Evolutionary conservation across 2,113 vertebrate species (phyloP).

Genomic region (Oryzias woworae): DNA sequence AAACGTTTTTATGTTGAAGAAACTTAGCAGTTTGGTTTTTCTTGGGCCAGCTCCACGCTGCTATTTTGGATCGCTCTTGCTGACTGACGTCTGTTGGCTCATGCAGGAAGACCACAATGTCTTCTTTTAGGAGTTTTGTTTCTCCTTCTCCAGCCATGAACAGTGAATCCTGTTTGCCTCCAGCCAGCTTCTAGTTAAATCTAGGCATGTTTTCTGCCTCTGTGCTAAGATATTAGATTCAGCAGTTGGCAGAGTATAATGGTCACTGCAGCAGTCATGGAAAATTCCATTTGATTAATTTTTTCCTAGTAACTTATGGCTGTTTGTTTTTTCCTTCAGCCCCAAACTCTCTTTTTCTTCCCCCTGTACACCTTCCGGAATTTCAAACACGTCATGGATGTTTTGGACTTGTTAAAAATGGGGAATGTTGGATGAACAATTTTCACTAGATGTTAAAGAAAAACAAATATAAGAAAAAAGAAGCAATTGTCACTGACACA

Average conservation of each 20-base stretch:
- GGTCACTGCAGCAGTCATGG: conserved; percentile 51
- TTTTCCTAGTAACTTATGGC: conserved; percentile 46
- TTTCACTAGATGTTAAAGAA: too few species aligned
- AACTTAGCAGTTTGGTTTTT: conserved; percentile 57
- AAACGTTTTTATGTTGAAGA: conserved; percentile 49
- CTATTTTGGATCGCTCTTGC: conserved; percentile 54
- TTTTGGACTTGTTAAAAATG: too few species aligned
- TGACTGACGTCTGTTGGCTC: conserved; percentile 63
- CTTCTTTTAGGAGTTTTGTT: conserved; percentile 68
- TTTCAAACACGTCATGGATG: too few species aligned
- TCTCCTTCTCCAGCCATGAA: conserved; percentile 63
- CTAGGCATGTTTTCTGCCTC: conserved; percentile 62
- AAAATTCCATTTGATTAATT: conserved; percentile 68
- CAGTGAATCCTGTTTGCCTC: conserved; percentile 66
- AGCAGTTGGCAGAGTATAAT: conserved; percentile 53
- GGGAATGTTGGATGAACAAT: too few species aligned
- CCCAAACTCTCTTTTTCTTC: not conserved
- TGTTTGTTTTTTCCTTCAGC: conserved; percentile 54
- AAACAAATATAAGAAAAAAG: too few species aligned
- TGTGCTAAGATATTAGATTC: conserved; percentile 44
- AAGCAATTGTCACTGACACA: too few species aligned
- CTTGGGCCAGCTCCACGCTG: conserved; percentile 56
- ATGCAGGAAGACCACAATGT: conserved; percentile 65
- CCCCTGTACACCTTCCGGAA: too few species aligned
- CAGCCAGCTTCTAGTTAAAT: conserved; percentile 62